These are phyloP conservation scores for Oxygymnocypris stewartii DNA, from an alignment of 2,113 vertebrate genomes.

Conservation along the genomic window DNA sequence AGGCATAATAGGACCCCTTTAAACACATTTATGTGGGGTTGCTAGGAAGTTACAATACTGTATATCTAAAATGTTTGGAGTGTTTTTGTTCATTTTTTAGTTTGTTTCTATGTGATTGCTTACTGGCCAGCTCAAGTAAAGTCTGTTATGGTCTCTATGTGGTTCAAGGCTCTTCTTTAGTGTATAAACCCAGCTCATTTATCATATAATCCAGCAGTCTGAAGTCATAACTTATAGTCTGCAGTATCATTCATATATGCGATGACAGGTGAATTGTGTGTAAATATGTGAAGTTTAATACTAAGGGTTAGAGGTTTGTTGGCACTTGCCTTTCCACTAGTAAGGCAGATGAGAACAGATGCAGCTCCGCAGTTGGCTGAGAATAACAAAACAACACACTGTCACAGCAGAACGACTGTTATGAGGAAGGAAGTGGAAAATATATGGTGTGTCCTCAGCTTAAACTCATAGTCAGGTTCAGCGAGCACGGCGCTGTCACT, in stretches of 20 bases:
- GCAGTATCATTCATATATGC: not conserved
- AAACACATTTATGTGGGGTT: no score
- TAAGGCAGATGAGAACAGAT: not conserved
- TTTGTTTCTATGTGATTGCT: no score
- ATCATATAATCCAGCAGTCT: not conserved
- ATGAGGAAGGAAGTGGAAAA: constrained; percentile 14
- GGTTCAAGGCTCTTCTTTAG: not conserved
- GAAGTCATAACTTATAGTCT: not conserved
- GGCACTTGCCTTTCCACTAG: not conserved
- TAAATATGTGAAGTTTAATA: constrained; percentile 3
- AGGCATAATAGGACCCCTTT: no score
- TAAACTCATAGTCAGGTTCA: constrained; percentile 18
- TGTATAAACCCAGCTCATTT: not conserved
- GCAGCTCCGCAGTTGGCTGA: not conserved
- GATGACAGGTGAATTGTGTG: not conserved
- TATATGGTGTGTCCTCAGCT: constrained; percentile 14
- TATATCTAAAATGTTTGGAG: no score
- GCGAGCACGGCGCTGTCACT: not conserved
- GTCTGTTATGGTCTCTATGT: no score
- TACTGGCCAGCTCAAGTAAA: no score
- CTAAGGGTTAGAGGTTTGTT: not conserved
- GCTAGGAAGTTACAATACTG: no score
- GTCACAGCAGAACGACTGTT: constrained; percentile 20
- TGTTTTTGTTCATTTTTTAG: no score
- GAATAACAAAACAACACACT: constrained; percentile 17